Conservation (phyloP, 2,888 invertebrate genomes). For the Neoitamus cyanurus region DNA sequence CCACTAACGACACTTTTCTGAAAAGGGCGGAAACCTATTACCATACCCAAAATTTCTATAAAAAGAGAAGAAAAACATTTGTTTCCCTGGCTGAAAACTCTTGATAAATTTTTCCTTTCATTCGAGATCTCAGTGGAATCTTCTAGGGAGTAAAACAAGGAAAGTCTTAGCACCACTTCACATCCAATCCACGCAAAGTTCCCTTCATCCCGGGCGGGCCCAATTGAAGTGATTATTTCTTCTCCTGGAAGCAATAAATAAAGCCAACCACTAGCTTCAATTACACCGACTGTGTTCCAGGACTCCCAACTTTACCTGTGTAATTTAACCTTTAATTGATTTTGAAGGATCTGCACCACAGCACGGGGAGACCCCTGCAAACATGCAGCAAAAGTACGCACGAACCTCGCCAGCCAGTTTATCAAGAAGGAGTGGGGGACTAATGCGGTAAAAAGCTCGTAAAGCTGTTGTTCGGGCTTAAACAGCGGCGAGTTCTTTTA, state of each 20-base stretch:
- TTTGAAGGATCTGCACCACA: background rate
- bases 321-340: slow-evolving; percentile 36
- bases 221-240: background rate
- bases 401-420: background rate
- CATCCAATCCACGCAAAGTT: background rate
- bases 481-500: background rate
- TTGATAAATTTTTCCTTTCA: background rate
- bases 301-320: background rate
- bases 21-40: too few relatives aligned
- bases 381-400: background rate
- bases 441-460: slow-evolving; percentile 29
- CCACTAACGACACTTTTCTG: too few relatives aligned
- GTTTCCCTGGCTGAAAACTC: background rate
- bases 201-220: background rate
- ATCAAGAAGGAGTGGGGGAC: background rate
- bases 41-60: too few relatives aligned
- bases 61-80: background rate
- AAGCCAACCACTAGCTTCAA: background rate
- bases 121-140: background rate
- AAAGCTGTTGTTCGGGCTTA: slow-evolving; percentile 6
- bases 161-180: background rate
- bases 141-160: background rate
- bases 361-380: background rate
- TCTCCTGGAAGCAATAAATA: background rate
- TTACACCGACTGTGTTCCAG: background rate